These are phyloP conservation scores for Clupea harengus DNA, from an alignment of 2,113 vertebrate species.

Conservation along the genomic window DNA sequence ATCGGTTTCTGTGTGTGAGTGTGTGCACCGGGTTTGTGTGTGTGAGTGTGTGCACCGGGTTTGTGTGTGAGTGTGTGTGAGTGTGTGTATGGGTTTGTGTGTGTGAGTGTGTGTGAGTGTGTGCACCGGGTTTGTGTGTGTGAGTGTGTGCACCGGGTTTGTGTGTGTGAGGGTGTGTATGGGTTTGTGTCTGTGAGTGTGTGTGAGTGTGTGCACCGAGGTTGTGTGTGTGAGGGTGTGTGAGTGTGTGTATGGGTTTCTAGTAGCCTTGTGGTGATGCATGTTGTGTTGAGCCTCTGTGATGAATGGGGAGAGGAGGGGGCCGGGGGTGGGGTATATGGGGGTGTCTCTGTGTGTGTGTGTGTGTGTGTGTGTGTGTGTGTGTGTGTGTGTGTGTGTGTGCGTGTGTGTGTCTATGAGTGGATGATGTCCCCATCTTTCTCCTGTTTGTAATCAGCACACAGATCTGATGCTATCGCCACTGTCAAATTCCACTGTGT, in stretches of 20 bases:
- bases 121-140: too few relatives aligned
- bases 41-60: background rate
- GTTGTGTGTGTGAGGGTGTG: conserved; percentile 28
- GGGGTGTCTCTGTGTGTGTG: too few relatives aligned
- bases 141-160: too few relatives aligned
- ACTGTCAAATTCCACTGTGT: conserved; percentile 3
- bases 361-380: too few relatives aligned
- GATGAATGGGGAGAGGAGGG: background rate
- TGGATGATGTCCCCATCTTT: conserved; percentile 10
- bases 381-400: too few relatives aligned
- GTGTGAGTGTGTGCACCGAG: background rate
- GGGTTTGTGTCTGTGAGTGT: conserved; percentile 19
- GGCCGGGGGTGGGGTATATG: background rate
- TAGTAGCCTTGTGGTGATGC: background rate
- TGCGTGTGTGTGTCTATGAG: too few relatives aligned
- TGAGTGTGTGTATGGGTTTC: background rate
- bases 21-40: too few relatives aligned
- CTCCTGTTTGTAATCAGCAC: conserved; percentile 16
- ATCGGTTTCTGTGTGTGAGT: conserved; percentile 12
- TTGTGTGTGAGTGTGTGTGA: background rate
- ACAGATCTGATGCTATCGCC: conserved; percentile 14
- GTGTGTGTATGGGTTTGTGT: background rate
- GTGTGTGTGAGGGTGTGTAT: conserved; percentile 2
- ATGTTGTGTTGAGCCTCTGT: background rate
- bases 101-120: background rate